phyloP scores from a whole-genome alignment of 2,888 invertebrate species.

The Nephrocerus scutellatus region DNA sequence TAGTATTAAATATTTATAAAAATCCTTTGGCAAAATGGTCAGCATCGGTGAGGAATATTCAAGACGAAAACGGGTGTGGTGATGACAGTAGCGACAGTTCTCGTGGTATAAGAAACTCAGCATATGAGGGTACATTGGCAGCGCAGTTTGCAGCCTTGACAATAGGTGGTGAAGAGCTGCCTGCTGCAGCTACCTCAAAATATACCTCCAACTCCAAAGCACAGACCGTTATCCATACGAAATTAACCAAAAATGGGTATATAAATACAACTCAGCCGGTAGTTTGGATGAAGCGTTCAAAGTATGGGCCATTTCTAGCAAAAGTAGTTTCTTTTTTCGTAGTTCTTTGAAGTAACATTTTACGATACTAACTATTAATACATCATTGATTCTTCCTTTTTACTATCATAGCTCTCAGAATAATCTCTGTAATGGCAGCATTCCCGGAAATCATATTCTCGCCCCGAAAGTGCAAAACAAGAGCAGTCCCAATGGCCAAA shows the following conservation, averaged over 20 bases:
- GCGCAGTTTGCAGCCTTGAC: no score
- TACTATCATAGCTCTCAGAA: constrained; percentile 58
- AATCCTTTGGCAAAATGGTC: constrained; percentile 30
- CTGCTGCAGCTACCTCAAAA: neutral
- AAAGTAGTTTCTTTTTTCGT: no score
- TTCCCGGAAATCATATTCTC: constrained; percentile 48
- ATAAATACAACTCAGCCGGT: constrained; percentile 31
- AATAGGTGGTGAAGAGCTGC: no score
- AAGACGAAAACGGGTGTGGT: constrained; percentile 14
- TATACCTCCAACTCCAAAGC: neutral
- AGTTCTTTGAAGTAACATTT: no score
- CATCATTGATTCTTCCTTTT: constrained; percentile 3
- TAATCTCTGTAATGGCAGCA: constrained; percentile 64
- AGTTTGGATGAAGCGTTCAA: no score
- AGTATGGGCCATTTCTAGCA: no score
- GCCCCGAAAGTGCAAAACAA: constrained; percentile 68
- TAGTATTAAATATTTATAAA: constrained; percentile 30
- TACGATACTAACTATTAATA: neutral
- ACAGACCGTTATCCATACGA: constrained; percentile 33
- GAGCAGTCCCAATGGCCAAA: constrained; percentile 55
- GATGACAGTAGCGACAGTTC: no score
- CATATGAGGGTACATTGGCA: constrained; percentile 20
- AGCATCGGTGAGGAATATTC: no score
- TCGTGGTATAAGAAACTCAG: constrained; percentile 21
- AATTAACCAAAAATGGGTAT: constrained; percentile 37